Conservation (phyloP, 2,888 invertebrate species). For the Apamea crenata region DNA sequence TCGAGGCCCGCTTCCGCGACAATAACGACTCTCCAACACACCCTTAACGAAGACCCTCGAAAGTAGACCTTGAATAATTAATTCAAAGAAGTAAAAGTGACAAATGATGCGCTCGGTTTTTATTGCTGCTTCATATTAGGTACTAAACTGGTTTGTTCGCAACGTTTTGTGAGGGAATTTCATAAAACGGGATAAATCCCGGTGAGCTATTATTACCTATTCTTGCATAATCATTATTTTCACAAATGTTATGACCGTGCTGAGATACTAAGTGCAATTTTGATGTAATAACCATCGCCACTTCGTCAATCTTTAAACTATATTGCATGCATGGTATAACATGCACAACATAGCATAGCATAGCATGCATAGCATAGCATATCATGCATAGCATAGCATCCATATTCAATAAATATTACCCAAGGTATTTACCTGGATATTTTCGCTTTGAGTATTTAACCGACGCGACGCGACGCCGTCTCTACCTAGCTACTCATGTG, state of each 20-base stretch:
- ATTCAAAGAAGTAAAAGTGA: constrained; percentile 52
- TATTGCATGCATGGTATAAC: no score
- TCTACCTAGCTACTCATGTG: background rate
- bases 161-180: background rate
- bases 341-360: no score
- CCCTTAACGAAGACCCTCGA: constrained; percentile 56
- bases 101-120: constrained; percentile 37
- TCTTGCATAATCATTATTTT: background rate
- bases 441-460: background rate
- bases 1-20: constrained; percentile 62
- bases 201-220: background rate
- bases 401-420: no score
- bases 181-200: background rate
- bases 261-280: no score
- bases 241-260: background rate
- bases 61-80: constrained; percentile 68
- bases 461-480: background rate
- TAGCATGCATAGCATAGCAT: no score
- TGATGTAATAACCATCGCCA: background rate
- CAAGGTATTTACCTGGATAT: background rate
- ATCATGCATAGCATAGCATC: no score
- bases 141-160: background rate
- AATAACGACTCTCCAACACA: constrained; percentile 67
- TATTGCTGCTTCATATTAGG: constrained; percentile 10
- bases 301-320: no score